phyloP scores from a whole-genome alignment of 2,888 invertebrate genomes.

The Graphium colonna region DNA sequence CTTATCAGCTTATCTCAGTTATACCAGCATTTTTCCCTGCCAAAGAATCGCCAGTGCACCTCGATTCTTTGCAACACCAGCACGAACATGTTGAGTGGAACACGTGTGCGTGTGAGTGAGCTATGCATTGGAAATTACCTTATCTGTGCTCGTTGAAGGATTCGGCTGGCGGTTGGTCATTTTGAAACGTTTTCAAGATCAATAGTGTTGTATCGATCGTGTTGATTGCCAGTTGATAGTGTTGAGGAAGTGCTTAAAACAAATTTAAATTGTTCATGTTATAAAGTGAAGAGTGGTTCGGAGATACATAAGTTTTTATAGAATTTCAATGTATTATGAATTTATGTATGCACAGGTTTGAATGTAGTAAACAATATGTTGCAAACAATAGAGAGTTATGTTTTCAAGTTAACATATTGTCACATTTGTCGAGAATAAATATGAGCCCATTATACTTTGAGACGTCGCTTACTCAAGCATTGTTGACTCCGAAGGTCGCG shows the following conservation, averaged over 20 bases:
- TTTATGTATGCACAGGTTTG: too few relatives aligned
- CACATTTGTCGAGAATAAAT: not conserved
- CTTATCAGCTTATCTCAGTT: conserved; percentile 73
- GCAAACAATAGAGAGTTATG: not conserved
- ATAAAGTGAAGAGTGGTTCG: too few relatives aligned
- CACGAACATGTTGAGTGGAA: conserved; percentile 19
- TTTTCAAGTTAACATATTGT: not conserved
- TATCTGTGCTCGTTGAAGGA: conserved; percentile 27
- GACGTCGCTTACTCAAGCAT: conserved; percentile 41
- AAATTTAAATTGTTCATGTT: too few relatives aligned
- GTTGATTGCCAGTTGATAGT: not conserved
- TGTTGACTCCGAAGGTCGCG: conserved; percentile 54
- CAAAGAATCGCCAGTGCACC: conserved; percentile 62
- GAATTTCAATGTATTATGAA: too few relatives aligned
- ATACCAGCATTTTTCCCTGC: conserved; percentile 27
- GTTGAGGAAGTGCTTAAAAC: not conserved
- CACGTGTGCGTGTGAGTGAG: conserved; percentile 33
- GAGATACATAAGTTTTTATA: too few relatives aligned
- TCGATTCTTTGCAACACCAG: conserved; percentile 44
- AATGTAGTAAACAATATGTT: too few relatives aligned
- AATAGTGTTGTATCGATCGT: conserved; percentile 13
- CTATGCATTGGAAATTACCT: conserved; percentile 35
- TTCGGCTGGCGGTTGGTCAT: conserved; percentile 22
- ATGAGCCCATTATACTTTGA: conserved; percentile 39
- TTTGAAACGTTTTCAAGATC: conserved; percentile 21